A percentile compares a stretch with the other conserved stretches of the same genome.
These are phyloP conservation scores for Alouatta palliata DNA, from an alignment of 2,113 vertebrate genomes.

Conservation along the genomic window DNA sequence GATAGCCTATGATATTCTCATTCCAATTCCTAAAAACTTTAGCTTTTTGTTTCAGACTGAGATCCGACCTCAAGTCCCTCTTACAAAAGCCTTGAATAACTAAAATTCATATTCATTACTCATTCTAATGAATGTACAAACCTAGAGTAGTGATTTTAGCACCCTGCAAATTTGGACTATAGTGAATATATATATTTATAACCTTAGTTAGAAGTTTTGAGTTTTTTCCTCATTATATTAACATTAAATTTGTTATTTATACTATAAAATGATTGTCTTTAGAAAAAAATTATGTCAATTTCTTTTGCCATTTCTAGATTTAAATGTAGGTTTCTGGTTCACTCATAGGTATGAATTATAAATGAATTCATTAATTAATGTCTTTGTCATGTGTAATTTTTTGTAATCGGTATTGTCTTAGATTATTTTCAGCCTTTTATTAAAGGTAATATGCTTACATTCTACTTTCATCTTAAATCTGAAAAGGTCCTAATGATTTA, in stretches of 20 bases:
- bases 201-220: not conserved
- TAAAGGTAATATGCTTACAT: not conserved
- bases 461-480: not conserved
- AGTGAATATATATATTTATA: not conserved
- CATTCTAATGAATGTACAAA: not conserved
- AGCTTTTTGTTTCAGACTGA: not conserved
- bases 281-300: not conserved
- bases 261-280: not conserved
- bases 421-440: not conserved
- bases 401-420: not conserved
- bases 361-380: conserved; percentile 7
- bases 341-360: not conserved
- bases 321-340: not conserved
- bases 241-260: not conserved
- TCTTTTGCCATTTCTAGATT: not conserved
- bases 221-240: not conserved
- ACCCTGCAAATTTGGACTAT: not conserved
- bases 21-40: not conserved
- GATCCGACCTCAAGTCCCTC: not conserved
- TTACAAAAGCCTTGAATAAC: not conserved
- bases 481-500: not conserved
- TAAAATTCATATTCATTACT: not conserved
- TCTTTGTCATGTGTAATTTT: not conserved
- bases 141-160: not conserved
- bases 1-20: not conserved